These are phyloP conservation scores for Pectinophora gossypiella DNA, from an alignment of 1,140 invertebrate genomes.

Conservation along the genomic window DNA sequence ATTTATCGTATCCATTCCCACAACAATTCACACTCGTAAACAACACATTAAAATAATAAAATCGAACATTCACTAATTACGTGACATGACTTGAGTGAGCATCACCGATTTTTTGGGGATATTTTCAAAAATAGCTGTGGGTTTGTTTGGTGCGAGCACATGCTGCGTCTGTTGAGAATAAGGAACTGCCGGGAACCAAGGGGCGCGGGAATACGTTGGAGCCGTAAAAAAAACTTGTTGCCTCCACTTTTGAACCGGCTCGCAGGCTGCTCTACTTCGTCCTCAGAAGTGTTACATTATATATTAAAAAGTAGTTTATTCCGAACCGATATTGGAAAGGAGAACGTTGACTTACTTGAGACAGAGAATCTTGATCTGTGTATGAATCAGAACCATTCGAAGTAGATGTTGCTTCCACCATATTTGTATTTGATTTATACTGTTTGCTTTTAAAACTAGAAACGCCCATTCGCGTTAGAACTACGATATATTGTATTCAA, in stretches of 20 bases:
- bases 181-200: conserved; percentile 55
- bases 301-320: background rate
- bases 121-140: background rate
- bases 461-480: too few species aligned
- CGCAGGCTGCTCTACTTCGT: conserved; percentile 49
- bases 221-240: conserved; percentile 59
- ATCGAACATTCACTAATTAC: too few species aligned
- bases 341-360: background rate
- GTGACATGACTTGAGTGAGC: background rate
- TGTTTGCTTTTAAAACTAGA: background rate
- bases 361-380: background rate
- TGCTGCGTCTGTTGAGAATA: conserved; percentile 56
- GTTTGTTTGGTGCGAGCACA: conserved; percentile 30
- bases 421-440: background rate
- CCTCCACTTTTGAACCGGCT: conserved; percentile 40
- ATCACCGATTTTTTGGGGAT: conserved; percentile 3
- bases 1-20: conserved; percentile 55
- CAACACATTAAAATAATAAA: too few species aligned
- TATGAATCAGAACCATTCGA: background rate
- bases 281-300: background rate
- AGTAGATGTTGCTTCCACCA: background rate
- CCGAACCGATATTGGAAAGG: background rate
- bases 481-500: too few species aligned
- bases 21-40: too few species aligned
- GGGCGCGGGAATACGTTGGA: conserved; percentile 62